A percentile compares a stretch with the other conserved stretches of the same genome.
phyloP scores from a whole-genome alignment of 2,113 vertebrate genomes.

The Ceyx cyanopectus region DNA sequence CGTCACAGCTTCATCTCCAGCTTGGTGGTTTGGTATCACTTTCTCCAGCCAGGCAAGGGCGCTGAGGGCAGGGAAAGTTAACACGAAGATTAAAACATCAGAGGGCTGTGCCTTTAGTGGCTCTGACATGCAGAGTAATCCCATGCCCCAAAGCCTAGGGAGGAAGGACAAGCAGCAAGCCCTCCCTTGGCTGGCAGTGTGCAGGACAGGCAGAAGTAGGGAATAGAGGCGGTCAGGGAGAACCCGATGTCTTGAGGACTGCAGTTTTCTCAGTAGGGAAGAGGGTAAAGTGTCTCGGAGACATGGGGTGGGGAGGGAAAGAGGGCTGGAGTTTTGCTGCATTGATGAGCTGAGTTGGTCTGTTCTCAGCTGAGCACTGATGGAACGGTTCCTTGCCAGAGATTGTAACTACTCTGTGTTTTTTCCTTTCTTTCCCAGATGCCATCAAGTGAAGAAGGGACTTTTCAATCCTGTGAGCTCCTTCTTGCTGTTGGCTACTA shows the following conservation, averaged over 20 bases:
- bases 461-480: background rate
- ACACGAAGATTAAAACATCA: constrained; percentile 78
- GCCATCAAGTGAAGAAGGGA: background rate
- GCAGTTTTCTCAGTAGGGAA: rapidly evolving
- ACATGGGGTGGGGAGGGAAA: background rate
- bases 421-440: constrained; percentile 34
- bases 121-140: constrained; percentile 78
- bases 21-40: constrained; percentile 50
- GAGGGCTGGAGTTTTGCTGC: background rate
- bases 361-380: background rate
- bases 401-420: background rate
- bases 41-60: constrained; percentile 64
- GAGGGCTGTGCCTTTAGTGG: constrained; percentile 73
- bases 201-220: constrained; percentile 37
- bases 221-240: background rate
- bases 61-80: constrained; percentile 72
- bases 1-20: background rate
- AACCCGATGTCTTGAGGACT: background rate
- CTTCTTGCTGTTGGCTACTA: background rate
- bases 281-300: background rate
- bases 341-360: background rate
- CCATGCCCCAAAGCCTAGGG: constrained; percentile 70
- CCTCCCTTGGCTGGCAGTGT: constrained; percentile 28
- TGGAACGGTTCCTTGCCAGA: background rate
- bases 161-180: constrained; percentile 36